Evolutionary conservation across 2,888 invertebrate species (phyloP).

Genomic region (Epirrhoe alternata): DNA sequence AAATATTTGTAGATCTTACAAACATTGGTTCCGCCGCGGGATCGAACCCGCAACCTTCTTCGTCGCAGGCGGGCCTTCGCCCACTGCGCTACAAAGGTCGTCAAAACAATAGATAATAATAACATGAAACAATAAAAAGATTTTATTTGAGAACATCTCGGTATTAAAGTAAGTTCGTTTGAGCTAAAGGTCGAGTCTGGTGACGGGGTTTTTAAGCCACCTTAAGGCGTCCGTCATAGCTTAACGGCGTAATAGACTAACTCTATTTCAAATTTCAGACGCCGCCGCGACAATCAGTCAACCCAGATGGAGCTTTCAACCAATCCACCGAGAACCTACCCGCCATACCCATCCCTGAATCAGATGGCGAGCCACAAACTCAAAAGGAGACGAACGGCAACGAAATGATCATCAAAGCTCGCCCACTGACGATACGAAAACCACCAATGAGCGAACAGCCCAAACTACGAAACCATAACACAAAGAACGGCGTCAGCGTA

Average conservation of each 20-base stretch:
- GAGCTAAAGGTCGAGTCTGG: too few species aligned
- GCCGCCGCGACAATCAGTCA: conserved; percentile 82
- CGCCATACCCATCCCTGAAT: conserved; percentile 69
- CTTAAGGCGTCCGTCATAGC: too few species aligned
- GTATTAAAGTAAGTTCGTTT: too few species aligned
- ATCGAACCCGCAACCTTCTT: too few species aligned
- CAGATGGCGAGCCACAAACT: conserved; percentile 65
- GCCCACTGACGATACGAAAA: conserved; percentile 93
- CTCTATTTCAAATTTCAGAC: conserved; percentile 62
- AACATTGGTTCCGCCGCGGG: too few species aligned
- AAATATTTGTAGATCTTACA: too few species aligned
- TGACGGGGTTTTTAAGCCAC: too few species aligned
- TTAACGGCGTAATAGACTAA: neutral
- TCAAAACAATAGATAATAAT: too few species aligned
- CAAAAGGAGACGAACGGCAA: conserved; percentile 76
- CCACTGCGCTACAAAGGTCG: too few species aligned
- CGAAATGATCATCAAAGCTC: conserved; percentile 89
- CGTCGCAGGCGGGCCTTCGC: too few species aligned
- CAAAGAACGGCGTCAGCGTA: conserved; percentile 87
- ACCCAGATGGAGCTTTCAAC: conserved; percentile 67
- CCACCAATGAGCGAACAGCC: conserved; percentile 93
- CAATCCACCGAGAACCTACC: conserved; percentile 68
- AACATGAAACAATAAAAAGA: too few species aligned
- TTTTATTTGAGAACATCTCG: too few species aligned
- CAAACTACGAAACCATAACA: conserved; percentile 87